A percentile compares a stretch with the other conserved stretches of the same genome.
Conservation (phyloP, 2,113 vertebrate genomes). For the Nettapus auritus region DNA sequence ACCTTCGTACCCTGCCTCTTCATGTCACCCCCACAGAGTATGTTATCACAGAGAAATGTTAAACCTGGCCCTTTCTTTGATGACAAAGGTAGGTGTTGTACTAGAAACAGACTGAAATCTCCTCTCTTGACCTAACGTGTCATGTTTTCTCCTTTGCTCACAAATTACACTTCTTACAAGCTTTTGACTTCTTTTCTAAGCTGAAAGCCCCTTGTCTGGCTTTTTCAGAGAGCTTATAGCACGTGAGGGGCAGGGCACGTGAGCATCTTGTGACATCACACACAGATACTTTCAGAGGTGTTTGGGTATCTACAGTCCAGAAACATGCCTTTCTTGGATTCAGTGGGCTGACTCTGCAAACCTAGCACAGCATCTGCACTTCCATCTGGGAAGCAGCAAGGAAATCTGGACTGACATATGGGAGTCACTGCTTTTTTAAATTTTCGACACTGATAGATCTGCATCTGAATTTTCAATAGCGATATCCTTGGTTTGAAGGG, state of each 20-base stretch:
- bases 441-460: not conserved
- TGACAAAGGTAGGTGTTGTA: not conserved
- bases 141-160: not conserved
- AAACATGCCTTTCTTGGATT: not conserved
- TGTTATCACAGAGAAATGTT: not conserved
- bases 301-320: not conserved
- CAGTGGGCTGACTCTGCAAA: not conserved
- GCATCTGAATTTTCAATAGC: not conserved
- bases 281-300: not conserved
- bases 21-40: not conserved
- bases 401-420: constrained; percentile 48
- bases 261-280: fast-evolving
- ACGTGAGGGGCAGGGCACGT: fast-evolving
- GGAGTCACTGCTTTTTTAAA: not conserved
- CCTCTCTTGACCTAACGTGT: not conserved
- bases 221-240: not conserved
- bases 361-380: constrained; percentile 15
- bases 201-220: not conserved
- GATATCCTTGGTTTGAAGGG: not conserved
- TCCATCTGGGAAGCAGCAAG: constrained; percentile 31
- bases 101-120: not conserved
- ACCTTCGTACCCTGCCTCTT: not conserved
- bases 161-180: not conserved
- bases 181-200: not conserved
- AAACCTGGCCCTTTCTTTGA: not conserved